Evolutionary conservation across 1,140 invertebrate genomes (phyloP).

Genomic region (Pseudobourletiella spinata): DNA sequence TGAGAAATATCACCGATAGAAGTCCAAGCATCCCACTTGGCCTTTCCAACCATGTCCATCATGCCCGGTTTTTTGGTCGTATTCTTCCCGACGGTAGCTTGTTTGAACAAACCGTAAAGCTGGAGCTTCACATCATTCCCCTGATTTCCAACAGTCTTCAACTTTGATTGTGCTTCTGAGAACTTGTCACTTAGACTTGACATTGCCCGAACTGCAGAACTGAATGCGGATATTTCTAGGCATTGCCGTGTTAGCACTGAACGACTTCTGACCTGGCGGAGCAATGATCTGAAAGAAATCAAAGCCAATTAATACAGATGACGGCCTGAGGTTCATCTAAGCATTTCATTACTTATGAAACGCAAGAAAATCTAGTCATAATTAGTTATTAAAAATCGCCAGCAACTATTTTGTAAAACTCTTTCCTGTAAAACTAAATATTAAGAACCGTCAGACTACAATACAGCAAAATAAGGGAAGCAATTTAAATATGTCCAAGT

Average conservation of each 20-base stretch:
- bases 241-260: background rate
- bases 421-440: too few species aligned
- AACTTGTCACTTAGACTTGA: slow-evolving; percentile 16
- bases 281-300: too few species aligned
- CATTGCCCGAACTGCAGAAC: background rate
- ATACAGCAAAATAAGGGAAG: too few species aligned
- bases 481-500: too few species aligned
- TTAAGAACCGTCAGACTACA: too few species aligned
- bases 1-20: slow-evolving; percentile 42
- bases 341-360: too few species aligned
- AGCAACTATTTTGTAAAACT: too few species aligned
- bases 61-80: slow-evolving; percentile 49
- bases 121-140: slow-evolving; percentile 49
- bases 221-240: too few species aligned
- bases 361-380: too few species aligned
- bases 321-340: too few species aligned
- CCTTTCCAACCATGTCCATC: slow-evolving; percentile 52
- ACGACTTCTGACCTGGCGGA: background rate
- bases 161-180: slow-evolving; percentile 25
- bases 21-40: slow-evolving; percentile 57
- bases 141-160: slow-evolving; percentile 34
- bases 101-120: slow-evolving; percentile 53
- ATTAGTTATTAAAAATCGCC: too few species aligned
- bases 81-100: slow-evolving; percentile 50
- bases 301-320: too few species aligned